Evolutionary conservation across 2,888 invertebrate species (phyloP), one percentile per base, ranked within the genome.

Genomic region (Ephialtes manifestator): DNA sequence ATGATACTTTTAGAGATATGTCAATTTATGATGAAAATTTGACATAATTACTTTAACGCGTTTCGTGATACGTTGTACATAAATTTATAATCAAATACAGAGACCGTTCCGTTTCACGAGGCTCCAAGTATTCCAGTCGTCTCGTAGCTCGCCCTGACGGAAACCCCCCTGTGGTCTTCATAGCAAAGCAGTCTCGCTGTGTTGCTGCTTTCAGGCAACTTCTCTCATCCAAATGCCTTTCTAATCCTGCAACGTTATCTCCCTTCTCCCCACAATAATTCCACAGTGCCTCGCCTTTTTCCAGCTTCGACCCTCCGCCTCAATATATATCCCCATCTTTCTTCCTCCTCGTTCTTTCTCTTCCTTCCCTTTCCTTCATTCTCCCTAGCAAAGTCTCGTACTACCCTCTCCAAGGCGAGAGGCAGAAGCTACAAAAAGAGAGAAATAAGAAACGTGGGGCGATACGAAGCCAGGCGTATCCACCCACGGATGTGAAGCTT

Each of bases 221-320:
- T 84, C 74, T 81, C 78, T 79, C 78, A n/a, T 84, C 78, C 84
- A 84, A 83, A 83, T 83, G 80, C 84, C 84, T 79, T 84, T 86
- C 84, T 84, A 83, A 86, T 86, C 84, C 86, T 60, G n/a, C n/a
- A n/a, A 39, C 80, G 51, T 39, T 65, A 63, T 77, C 76, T 82
- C 70, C 84, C 87, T 87, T 87, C 86, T 87, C 87, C 83, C 84
- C 88, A 7, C 51, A 77, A 11, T 18, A 0, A n/a, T 39, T 1
- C 31, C 43, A 39, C 39, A 8, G 20, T 65, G 39, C 28, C 63
- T 48, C 67, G n/a, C 60, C 60, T 13, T n/a, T 79, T 86, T 85
- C 89, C 85, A 84, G 86, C 86, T 86, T 86, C 88, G 74, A 67
- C 67, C 60, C 78, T 72, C 72, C 72, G 79, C 13, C 55, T 83